Evolutionary conservation across 2,113 vertebrate species (phyloP).

Genomic region (Oncorhynchus nerka): DNA sequence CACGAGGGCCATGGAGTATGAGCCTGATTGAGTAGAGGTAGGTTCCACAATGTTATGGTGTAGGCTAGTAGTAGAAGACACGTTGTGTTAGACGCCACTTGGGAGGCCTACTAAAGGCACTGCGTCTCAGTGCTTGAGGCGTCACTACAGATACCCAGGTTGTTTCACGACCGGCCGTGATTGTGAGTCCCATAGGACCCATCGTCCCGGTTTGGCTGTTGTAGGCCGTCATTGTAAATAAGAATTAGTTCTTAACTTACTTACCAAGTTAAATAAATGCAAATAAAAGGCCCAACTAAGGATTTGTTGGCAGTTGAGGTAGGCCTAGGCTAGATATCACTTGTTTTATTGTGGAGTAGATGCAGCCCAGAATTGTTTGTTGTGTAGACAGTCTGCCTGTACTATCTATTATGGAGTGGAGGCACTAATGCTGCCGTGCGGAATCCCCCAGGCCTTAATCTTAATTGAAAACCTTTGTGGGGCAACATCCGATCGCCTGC

Average conservation of each 20-base stretch:
- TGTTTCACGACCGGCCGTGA: too few relatives aligned
- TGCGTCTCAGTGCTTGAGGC: too few relatives aligned
- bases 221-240: too few relatives aligned
- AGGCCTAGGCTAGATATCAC: not conserved
- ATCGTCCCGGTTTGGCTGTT: too few relatives aligned
- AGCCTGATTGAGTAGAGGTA: not conserved
- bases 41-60: not conserved
- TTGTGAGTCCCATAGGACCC: too few relatives aligned
- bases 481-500: conserved; percentile 13
- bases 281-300: not conserved
- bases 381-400: not conserved
- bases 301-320: not conserved
- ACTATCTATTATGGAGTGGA: not conserved
- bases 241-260: too few relatives aligned
- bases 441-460: conserved; percentile 15
- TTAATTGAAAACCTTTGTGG: conserved; percentile 32
- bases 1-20: conserved; percentile 6
- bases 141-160: too few relatives aligned
- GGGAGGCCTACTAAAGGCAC: too few relatives aligned
- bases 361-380: not conserved
- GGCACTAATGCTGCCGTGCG: conserved; percentile 10
- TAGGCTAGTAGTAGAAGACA: not conserved
- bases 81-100: not conserved
- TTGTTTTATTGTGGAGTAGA: not conserved
- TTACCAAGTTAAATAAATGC: too few relatives aligned